These are phyloP conservation scores for Tineola bisselliella DNA, from an alignment of 2,888 invertebrate genomes.

Conservation along the genomic window DNA sequence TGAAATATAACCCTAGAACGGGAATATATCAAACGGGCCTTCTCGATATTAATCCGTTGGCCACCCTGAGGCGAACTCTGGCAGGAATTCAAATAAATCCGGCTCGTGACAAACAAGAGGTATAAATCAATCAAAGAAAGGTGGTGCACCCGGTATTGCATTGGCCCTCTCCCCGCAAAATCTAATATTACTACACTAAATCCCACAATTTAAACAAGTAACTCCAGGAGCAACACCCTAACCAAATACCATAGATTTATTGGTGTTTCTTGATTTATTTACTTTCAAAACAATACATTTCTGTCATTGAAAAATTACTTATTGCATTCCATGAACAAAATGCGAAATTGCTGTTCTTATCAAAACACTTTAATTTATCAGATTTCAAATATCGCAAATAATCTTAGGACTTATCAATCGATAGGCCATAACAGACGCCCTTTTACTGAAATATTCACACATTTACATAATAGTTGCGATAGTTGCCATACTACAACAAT, in stretches of 20 bases:
- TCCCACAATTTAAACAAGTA: neutral
- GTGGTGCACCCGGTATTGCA: constrained; percentile 63
- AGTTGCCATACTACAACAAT: too few relatives aligned
- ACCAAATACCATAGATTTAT: constrained; percentile 2
- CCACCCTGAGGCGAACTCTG: constrained; percentile 43
- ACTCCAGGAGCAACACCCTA: neutral
- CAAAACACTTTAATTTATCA: neutral
- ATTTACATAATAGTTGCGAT: neutral
- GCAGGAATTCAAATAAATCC: constrained; percentile 69
- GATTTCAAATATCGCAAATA: constrained; percentile 4
- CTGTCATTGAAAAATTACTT: neutral
- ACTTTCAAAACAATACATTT: constrained; percentile 4
- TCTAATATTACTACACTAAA: constrained; percentile 11
- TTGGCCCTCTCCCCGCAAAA: constrained; percentile 17
- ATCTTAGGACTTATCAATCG: constrained; percentile 4
- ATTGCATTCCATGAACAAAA: neutral
- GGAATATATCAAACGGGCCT: constrained; percentile 59
- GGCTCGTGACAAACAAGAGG: constrained; percentile 66
- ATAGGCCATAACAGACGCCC: neutral
- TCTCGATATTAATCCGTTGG: constrained; percentile 65
- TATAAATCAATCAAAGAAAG: constrained; percentile 67
- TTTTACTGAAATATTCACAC: neutral
- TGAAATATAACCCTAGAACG: constrained; percentile 63
- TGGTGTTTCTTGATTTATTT: constrained; percentile 5
- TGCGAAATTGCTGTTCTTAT: neutral